Evolutionary conservation across 2,797 vertebrate genomes (phyloP).

Genomic region (Triplophysa yarkandensis): DNA sequence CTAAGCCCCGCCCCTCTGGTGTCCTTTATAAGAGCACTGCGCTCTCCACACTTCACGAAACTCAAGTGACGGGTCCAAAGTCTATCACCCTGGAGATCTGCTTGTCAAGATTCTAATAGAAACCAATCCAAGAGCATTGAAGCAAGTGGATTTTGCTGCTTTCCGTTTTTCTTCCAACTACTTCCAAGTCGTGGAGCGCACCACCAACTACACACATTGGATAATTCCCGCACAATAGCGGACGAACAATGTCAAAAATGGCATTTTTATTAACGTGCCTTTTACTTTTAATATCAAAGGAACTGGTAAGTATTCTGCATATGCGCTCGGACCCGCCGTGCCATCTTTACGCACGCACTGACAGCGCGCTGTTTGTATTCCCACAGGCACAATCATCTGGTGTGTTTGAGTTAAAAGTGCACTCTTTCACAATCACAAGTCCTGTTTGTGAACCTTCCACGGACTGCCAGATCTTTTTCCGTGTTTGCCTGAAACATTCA

Average conservation of each 20-base stretch:
- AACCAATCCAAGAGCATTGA: neutral
- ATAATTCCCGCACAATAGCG: constrained; percentile 34
- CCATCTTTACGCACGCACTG: neutral
- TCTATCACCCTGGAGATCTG: constrained; percentile 8
- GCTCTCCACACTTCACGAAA: neutral
- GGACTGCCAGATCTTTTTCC: constrained; percentile 84
- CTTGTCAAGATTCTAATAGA: constrained; percentile 1
- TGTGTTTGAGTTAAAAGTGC: constrained; percentile 87
- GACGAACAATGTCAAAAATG: constrained; percentile 64
- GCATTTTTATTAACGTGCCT: constrained; percentile 65
- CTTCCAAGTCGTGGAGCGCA: constrained; percentile 10
- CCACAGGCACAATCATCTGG: constrained; percentile 76
- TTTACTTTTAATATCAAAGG: constrained; percentile 63
- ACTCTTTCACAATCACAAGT: constrained; percentile 74
- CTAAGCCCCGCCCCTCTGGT: constrained; percentile 12
- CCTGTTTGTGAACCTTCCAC: constrained; percentile 58
- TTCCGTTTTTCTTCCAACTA: neutral
- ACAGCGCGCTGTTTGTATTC: constrained; percentile 2
- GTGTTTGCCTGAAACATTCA: constrained; percentile 84
- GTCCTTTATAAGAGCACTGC: constrained; percentile 41
- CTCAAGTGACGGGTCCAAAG: constrained; percentile 53
- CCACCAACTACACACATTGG: constrained; percentile 30
- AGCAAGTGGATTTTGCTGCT: neutral
- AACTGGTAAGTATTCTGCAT: constrained; percentile 69
- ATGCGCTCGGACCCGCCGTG: neutral